A percentile compares a stretch with the other conserved stretches of the same genome.
phyloP scores from a whole-genome alignment of 2,113 vertebrate genomes.

The Entelurus aequoreus region DNA sequence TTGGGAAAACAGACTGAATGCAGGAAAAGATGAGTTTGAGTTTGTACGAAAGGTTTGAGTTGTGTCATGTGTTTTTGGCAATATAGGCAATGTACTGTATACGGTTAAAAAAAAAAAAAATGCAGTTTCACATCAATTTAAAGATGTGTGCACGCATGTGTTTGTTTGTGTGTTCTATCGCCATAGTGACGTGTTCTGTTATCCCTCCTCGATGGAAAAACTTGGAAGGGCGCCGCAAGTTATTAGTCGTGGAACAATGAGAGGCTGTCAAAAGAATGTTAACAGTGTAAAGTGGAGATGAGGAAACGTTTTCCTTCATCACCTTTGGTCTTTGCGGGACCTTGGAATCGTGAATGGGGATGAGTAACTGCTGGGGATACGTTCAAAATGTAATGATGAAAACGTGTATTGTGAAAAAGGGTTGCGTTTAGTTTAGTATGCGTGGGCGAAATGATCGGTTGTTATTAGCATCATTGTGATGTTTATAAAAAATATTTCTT shows the following conservation, averaged over 20 bases:
- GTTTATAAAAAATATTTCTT: no score
- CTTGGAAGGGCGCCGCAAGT: slow-evolving; percentile 9
- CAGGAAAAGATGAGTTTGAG: slow-evolving; percentile 43
- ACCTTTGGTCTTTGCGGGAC: background rate
- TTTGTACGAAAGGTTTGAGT: no score
- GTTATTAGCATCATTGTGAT: no score
- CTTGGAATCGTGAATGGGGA: background rate
- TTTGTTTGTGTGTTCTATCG: slow-evolving; percentile 13
- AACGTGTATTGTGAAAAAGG: background rate
- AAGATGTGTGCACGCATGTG: background rate
- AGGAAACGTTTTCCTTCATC: slow-evolving; percentile 9
- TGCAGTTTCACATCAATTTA: background rate
- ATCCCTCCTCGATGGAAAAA: slow-evolving; percentile 22
- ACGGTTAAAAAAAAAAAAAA: background rate
- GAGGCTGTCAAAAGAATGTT: slow-evolving; percentile 10
- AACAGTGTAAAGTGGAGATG: background rate
- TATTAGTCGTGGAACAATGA: slow-evolving; percentile 41
- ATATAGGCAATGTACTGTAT: no score
- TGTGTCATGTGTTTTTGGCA: no score
- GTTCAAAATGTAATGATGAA: no score
- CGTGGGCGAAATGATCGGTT: no score
- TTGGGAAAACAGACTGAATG: slow-evolving; percentile 49
- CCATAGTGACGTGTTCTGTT: background rate
- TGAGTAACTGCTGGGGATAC: background rate
- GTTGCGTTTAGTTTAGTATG: no score